A percentile compares a stretch with the other conserved stretches of the same genome.
phyloP scores from a whole-genome alignment of 2,888 invertebrate species.

The Nemurella pictetii region DNA sequence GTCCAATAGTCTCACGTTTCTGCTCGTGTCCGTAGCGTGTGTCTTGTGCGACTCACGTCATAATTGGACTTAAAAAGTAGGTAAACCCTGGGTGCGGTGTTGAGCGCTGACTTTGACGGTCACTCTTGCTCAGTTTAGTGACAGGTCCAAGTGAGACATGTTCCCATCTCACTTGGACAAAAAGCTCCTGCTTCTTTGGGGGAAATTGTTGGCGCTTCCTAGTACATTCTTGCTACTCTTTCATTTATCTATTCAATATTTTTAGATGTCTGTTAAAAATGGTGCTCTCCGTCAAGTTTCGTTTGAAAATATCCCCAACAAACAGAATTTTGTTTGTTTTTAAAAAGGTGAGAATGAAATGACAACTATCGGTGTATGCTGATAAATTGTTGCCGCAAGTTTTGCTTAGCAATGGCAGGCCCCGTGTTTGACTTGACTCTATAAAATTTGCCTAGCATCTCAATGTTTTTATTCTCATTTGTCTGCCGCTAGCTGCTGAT shows the following conservation, averaged over 20 bases:
- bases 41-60: background rate
- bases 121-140: background rate
- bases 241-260: too few species aligned
- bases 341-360: conserved; percentile 56
- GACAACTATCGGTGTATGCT: background rate
- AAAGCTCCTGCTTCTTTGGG: background rate
- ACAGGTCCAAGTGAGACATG: background rate
- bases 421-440: background rate
- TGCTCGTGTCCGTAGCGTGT: background rate
- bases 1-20: too few species aligned
- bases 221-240: too few species aligned
- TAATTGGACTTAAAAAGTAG: background rate
- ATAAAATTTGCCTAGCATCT: too few species aligned
- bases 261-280: background rate
- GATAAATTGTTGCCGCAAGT: background rate
- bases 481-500: too few species aligned
- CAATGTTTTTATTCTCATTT: too few species aligned
- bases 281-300: conserved; percentile 53
- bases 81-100: background rate
- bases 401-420: background rate
- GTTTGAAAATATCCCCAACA: conserved; percentile 62
- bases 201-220: background rate
- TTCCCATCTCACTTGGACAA: background rate
- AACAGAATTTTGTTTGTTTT: conserved; percentile 61
- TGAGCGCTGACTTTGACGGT: background rate